A percentile compares a stretch with the other conserved stretches of the same genome.
These are phyloP conservation scores for Oreochromis tanganicae DNA, from an alignment of 2,113 vertebrate genomes.

Conservation along the genomic window DNA sequence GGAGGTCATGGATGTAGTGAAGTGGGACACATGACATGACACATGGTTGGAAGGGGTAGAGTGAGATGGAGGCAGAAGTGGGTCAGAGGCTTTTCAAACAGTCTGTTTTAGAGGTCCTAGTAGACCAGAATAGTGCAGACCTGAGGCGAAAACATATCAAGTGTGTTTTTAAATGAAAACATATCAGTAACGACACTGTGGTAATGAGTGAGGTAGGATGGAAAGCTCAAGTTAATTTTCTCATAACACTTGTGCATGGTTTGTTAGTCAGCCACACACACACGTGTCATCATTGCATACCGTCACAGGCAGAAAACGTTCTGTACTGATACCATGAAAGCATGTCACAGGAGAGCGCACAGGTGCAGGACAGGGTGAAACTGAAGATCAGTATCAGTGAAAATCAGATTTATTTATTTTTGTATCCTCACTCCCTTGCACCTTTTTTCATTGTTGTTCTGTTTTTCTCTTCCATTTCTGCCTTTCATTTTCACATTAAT, in stretches of 20 bases:
- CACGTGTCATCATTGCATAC: neutral
- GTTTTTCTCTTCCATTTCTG: neutral
- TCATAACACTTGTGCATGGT: neutral
- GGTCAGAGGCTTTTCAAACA: neutral
- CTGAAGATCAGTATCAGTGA: neutral
- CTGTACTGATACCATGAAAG: neutral
- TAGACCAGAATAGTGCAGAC: neutral
- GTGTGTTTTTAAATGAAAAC: neutral
- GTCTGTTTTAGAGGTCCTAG: neutral
- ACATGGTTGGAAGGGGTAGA: neutral
- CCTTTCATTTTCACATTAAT: neutral
- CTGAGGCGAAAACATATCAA: neutral
- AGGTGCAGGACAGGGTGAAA: conserved; percentile 25
- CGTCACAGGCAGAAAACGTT: conserved; percentile 12
- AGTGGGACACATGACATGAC: neutral
- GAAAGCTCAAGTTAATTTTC: neutral
- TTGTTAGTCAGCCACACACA: neutral
- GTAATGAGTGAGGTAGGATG: neutral
- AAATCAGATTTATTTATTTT: neutral
- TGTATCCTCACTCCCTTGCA: neutral
- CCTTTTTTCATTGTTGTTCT: neutral
- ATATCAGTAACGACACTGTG: neutral
- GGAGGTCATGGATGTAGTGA: neutral
- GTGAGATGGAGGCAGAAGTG: neutral
- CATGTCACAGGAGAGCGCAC: neutral